Conservation (phyloP, 2,113 vertebrate genomes). For the Myocastor coypus region DNA sequence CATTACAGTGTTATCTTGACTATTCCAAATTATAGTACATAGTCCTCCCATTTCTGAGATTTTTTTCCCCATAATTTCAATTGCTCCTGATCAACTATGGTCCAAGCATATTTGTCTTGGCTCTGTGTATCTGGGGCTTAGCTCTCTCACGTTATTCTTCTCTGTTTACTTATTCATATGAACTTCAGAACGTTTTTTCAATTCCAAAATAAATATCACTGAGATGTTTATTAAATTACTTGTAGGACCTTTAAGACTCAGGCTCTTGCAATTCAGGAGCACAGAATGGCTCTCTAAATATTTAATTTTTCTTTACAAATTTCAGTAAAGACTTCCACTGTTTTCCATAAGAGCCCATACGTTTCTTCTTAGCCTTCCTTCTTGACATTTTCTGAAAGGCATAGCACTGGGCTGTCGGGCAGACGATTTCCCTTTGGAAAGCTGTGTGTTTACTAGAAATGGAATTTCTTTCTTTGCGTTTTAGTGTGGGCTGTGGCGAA, state of each 20-base stretch:
- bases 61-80: not conserved
- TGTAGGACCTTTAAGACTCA: conserved; percentile 54
- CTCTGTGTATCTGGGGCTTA: not conserved
- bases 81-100: not conserved
- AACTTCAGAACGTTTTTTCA: conserved; percentile 59
- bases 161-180: conserved; percentile 48
- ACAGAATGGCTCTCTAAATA: conserved; percentile 50
- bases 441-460: not conserved
- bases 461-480: conserved; percentile 34
- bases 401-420: not conserved
- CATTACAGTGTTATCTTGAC: not conserved
- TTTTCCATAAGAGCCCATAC: conserved; percentile 19
- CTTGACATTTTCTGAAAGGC: conserved; percentile 57
- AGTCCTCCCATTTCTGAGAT: not conserved
- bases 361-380: conserved; percentile 57
- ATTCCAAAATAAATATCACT: conserved; percentile 71
- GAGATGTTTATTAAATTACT: conserved; percentile 58
- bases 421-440: not conserved
- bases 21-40: not conserved
- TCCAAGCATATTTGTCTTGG: not conserved
- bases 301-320: conserved; percentile 68
- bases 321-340: conserved; percentile 23
- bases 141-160: not conserved
- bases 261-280: not conserved
- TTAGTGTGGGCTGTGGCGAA: not conserved